Conservation (phyloP, 2,113 vertebrate species). For the Carassius gibelio region DNA sequence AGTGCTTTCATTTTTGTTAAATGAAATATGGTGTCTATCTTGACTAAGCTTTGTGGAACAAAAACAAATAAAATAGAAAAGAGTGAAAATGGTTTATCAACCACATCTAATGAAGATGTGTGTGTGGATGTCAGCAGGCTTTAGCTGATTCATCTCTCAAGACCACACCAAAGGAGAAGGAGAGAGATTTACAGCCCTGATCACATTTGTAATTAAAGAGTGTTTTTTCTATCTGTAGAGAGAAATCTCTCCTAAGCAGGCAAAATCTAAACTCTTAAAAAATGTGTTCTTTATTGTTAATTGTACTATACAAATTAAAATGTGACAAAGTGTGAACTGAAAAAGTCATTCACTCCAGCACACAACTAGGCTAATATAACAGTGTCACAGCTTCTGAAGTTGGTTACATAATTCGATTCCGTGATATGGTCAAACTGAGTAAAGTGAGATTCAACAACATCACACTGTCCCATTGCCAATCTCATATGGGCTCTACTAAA, state of each 20-base stretch:
- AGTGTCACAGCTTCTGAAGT: constrained; percentile 20
- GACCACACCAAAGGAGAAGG: constrained; percentile 58
- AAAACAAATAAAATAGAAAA: constrained; percentile 65
- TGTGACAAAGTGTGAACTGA: neutral
- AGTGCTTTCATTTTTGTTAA: neutral
- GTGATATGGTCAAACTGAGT: neutral
- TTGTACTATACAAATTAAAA: constrained; percentile 32
- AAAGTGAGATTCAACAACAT: constrained; percentile 4
- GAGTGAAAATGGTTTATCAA: constrained; percentile 71
- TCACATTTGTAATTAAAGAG: constrained; percentile 64
- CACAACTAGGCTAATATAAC: constrained; percentile 18
- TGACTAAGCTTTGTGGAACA: constrained; percentile 55
- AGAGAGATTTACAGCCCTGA: constrained; percentile 61
- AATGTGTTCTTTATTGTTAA: constrained; percentile 41
- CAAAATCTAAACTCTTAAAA: constrained; percentile 52
- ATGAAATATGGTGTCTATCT: constrained; percentile 39
- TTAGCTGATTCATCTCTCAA: constrained; percentile 68
- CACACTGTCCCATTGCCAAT: neutral
- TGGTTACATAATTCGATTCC: constrained; percentile 12
- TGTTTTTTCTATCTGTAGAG: constrained; percentile 42
- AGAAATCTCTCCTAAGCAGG: constrained; percentile 41
- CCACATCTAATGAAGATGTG: constrained; percentile 72
- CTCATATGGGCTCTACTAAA: constrained; percentile 15
- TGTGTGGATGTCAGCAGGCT: constrained; percentile 62
- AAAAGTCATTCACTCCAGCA: constrained; percentile 4